Percentiles rank a stretch among this genome's conserved stretches.
These are phyloP conservation scores for Machaerirhynchus nigripectus DNA, from an alignment of 2,113 vertebrate genomes.

Conservation along the genomic window DNA sequence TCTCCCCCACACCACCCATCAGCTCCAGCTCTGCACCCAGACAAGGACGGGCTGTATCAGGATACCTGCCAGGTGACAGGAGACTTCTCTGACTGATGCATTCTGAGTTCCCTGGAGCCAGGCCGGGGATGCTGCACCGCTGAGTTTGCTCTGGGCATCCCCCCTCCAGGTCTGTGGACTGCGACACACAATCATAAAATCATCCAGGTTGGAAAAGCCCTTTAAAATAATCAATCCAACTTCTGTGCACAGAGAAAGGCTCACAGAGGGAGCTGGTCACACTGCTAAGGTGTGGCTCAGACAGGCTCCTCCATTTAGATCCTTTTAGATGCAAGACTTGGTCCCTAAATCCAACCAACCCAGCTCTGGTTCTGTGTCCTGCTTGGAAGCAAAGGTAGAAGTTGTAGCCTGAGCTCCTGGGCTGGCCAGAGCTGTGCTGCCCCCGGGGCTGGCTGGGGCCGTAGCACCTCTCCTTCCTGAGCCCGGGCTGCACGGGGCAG, in stretches of 20 bases:
- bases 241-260: not conserved
- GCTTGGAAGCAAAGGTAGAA: not conserved
- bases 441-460: not conserved
- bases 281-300: not conserved
- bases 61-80: not conserved
- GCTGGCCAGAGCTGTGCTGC: not conserved
- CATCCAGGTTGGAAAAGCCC: not conserved
- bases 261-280: not conserved
- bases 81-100: not conserved
- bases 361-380: not conserved
- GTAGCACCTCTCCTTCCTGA: not conserved
- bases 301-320: not conserved
- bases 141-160: not conserved
- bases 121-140: not conserved
- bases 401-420: not conserved
- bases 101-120: not conserved
- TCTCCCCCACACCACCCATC: not conserved
- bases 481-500: accelerated
- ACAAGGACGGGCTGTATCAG: not conserved
- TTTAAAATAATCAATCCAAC: not conserved
- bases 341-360: not conserved
- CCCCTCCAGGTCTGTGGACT: not conserved
- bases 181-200: not conserved
- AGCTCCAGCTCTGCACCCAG: not conserved
- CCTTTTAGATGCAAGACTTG: not conserved